Evolutionary conservation across 2,888 invertebrate genomes (phyloP), one percentile per base, ranked within the genome.

Genomic region (Terebella lapidaria): DNA sequence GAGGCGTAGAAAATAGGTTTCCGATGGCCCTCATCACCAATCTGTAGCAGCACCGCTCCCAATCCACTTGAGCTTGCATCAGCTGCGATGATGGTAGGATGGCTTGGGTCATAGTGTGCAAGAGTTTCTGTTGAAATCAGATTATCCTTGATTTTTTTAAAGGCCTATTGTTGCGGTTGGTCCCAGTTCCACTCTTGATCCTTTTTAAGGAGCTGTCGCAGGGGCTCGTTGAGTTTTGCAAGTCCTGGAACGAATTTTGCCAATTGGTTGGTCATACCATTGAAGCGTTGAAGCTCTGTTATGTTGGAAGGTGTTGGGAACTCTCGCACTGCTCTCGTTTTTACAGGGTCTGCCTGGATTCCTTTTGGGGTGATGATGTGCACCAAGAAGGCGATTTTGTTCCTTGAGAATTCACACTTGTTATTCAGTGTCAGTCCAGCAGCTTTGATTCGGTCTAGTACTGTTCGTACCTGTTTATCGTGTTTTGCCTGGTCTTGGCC

Each of bases 1-100:
- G 75, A 78, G 0, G 72, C 74, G 63, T 75, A 80, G 2, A 72
- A 72, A 5, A 81, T 72, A 20, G 76, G 71, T 55, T 73, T 67
- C 60, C 70, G 60, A 15, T 54, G 24, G 3, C 62, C 62, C n/a
- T 66, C 58, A 3, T 63, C 60, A 18, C 58, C 1, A 2, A 18
- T 30, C 49, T 61, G 61, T n/a, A 53, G 51, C 5, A 59, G 61
- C 0, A 70, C 73, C 1, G 71, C 73, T 1, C 75, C 78, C n/a
- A 79, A 28, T 4, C 76, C 78, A 53, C 67, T 70, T 2, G 67
- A 65, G 2, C 73, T 73, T 0, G 75, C 71, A 67, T 80, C 78
- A 2, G 78, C 73, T 18, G 67, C 65, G 1, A 75, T 54, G 1
- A 61, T 52, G 0, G 64, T 67, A 1, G 56, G 46, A 22, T 67